phyloP scores from a whole-genome alignment of 2,797 vertebrate species.

The Lacerta viridis region DNA sequence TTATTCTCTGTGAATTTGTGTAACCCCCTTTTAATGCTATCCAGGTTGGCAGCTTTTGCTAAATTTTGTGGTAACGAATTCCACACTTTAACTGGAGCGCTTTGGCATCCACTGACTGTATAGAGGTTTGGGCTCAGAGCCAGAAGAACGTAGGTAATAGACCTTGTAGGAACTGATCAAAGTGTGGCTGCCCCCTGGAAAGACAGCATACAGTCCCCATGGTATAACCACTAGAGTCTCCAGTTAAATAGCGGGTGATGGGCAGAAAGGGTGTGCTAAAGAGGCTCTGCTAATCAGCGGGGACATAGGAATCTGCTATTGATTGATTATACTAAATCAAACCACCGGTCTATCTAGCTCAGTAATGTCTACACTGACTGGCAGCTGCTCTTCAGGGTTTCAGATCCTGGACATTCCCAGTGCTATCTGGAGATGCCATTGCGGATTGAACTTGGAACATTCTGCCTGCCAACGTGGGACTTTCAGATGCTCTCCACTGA shows the following conservation, averaged over 20 bases:
- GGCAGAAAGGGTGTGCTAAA: too few relatives aligned
- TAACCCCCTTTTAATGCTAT: too few relatives aligned
- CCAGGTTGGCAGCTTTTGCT: too few relatives aligned
- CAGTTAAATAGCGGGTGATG: too few relatives aligned
- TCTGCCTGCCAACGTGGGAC: too few relatives aligned
- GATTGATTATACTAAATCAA: neutral
- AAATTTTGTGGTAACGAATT: too few relatives aligned
- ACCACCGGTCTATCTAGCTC: neutral
- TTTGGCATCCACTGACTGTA: neutral
- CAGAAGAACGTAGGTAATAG: neutral
- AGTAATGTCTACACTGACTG: neutral
- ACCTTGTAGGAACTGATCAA: neutral
- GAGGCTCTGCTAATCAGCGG: neutral
- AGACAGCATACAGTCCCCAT: neutral
- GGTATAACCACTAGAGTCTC: too few relatives aligned
- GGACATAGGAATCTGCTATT: neutral
- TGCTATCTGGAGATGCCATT: neutral
- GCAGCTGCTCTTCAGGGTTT: neutral
- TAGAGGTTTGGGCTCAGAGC: neutral
- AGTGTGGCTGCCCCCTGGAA: neutral
- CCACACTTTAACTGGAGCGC: neutral
- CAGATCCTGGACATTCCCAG: neutral
- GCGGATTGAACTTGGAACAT: too few relatives aligned
- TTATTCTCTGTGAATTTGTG: too few relatives aligned
- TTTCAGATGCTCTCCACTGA: neutral